Evolutionary conservation across 2,888 invertebrate genomes (phyloP), one percentile per base, ranked within the genome.

Genomic region (Protophormia terraenovae): DNA sequence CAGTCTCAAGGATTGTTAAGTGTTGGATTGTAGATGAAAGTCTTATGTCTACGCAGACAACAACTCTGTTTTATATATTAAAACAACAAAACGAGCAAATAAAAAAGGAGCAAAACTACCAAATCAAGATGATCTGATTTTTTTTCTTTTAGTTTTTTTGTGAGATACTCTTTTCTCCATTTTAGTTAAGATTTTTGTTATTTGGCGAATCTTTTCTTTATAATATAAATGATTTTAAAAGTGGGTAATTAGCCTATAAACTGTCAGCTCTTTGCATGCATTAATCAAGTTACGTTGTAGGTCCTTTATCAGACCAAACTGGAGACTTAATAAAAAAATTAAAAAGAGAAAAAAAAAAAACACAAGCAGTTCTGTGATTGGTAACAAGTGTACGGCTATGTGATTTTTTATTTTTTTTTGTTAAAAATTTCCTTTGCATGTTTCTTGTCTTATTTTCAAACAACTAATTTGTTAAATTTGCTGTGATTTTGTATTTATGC

Each of bases 191-290:
- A 29, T 38, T 64, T 41, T 53, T n/a, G 1, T 3, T 12, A 50
- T 50, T 41, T 41, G 41, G 60, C 32, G 55, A 73, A 6, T 2
- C n/a, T 8, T 10, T 45, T 7, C 64, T 14, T 41, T 38, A 29
- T 10, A 55, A 78, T 27, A 73, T 58, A 85, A 86, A 86, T 84
- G 85, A 85, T 84, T 83, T 84, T 83, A 78, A 87, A 87, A 87
- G 82, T 84, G 86, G 87, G 84, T 88, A 88, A 88, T 88, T 88
- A 88, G 88, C 86, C 86, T 86, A 86, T 83, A 87, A 88, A 87
- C 86, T 88, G 88, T 87, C 87, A 88, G 86, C 87, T 87, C 83
- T 82, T 82, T 78, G 85, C 72, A 73, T 76, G 85, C 83, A 87
- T 87, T 87, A 87, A 87, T 87, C 88, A 87, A 78, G 85, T 80